These are phyloP conservation scores for Pogonomyrmex barbatus DNA, from an alignment of 1,140 invertebrate species.

Conservation along the genomic window DNA sequence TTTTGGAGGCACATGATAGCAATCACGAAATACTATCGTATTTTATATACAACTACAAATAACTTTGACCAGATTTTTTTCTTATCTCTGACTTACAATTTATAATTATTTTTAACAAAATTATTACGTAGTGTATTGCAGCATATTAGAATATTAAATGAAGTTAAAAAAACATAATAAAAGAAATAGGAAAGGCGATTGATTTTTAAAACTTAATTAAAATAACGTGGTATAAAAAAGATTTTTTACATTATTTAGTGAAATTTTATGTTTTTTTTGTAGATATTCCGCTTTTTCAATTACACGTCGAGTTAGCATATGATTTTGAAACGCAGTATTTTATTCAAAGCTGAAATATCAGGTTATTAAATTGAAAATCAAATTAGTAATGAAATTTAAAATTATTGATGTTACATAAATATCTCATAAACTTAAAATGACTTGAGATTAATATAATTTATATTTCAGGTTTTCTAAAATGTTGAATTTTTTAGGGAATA, in stretches of 20 bases:
- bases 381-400: no score
- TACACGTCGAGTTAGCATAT: no score
- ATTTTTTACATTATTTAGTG: no score
- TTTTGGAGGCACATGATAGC: constrained; percentile 10
- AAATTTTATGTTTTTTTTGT: no score
- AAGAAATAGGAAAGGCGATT: not conserved
- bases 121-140: not conserved
- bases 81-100: not conserved
- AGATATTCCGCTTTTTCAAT: no score
- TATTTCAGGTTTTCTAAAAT: not conserved
- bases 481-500: not conserved
- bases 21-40: not conserved
- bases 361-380: no score
- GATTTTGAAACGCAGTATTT: no score
- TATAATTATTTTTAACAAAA: not conserved
- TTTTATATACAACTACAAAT: not conserved
- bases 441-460: not conserved
- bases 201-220: constrained; percentile 4
- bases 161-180: not conserved
- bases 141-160: not conserved
- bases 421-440: no score
- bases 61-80: not conserved
- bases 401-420: no score
- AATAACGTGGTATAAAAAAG: no score
- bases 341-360: no score